Evolutionary conservation across 2,888 invertebrate genomes (phyloP), one percentile per base, ranked within the genome.

Genomic region (Mesodorylaimus sp.): DNA sequence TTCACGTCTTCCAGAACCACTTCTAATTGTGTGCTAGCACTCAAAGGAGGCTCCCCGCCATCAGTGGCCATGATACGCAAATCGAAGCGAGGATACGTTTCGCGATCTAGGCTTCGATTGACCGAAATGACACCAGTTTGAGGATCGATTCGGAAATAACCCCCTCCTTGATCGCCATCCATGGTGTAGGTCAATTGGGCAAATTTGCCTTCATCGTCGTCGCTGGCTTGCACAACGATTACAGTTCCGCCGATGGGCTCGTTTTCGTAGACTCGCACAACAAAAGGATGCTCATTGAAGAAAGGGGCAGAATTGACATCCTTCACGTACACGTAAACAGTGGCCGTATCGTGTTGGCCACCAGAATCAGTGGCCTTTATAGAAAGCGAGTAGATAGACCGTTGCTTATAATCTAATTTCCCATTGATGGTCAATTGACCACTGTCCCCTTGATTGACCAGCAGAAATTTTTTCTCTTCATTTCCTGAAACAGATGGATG

Each of bases 1-100:
- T 63, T 63, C 2, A 61, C 86, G 66, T 97, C 97, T 0, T 83
- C 81, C 0, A 97, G 80, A 0, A 84, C 81, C 57, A 97, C 86
- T 67, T 93, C 89, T 0, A 97, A 82, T 61, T 89, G 88, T 0
- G 93, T 91, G 0, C 87, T 88, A 63, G 93, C 91, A 1, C 84
- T 83, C 19, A 88, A 70, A 0, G 87, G 79, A 0, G 91, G 91
- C 37, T 78, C 77, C 1, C 95, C 95, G 1, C 88, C 86, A 67
- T 95, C 95, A 54, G 79, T 77, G 0, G 91, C 95, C 0, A 83
- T 87, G 1, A 95, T 87, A 0, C 85, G 86, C 36, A 95, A 68
- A 5, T 88, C 72, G 66, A 88, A 93, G 0, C 83, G 79, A 60
- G 75, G 64, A 45, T 73, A 66, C 19, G 77, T 75, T 68, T 97